A percentile compares a stretch with the other conserved stretches of the same genome.
These are phyloP conservation scores for Drosophila ambigua DNA, from an alignment of 1,140 invertebrate genomes.

Conservation along the genomic window DNA sequence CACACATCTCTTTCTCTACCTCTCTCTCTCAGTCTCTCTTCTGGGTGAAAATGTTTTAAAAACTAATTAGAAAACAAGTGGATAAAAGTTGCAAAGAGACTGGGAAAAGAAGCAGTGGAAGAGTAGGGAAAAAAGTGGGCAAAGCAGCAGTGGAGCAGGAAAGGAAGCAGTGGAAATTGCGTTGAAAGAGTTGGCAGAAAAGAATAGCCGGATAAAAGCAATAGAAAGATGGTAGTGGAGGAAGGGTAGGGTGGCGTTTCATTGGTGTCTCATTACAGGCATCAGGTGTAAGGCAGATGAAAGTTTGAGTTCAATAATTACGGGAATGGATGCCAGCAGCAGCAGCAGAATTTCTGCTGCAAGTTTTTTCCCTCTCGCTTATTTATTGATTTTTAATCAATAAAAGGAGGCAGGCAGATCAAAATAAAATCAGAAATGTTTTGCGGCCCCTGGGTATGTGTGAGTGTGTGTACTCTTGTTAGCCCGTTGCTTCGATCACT, in stretches of 20 bases:
- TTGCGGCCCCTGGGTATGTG: no score
- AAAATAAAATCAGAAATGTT: no score
- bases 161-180: no score
- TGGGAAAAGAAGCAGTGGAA: no score
- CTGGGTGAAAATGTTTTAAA: constrained; percentile 46
- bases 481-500: no score
- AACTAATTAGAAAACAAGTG: constrained; percentile 49
- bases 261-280: constrained; percentile 21
- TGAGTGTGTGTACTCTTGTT: no score
- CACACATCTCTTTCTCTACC: not conserved
- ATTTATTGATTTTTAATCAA: constrained; percentile 22
- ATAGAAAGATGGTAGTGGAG: no score
- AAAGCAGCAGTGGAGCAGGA: no score
- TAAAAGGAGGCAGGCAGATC: no score
- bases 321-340: constrained; percentile 3
- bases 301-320: constrained; percentile 53
- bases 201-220: no score
- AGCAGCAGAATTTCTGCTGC: not conserved
- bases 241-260: not conserved
- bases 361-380: not conserved
- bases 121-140: not conserved
- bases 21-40: not conserved
- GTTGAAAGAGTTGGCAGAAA: no score
- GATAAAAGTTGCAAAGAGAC: no score
- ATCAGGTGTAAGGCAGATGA: constrained; percentile 25